A percentile compares a stretch with the other conserved stretches of the same genome.
These are phyloP conservation scores for Gonioctena quinquepunctata DNA, from an alignment of 1,140 invertebrate species.

Conservation along the genomic window DNA sequence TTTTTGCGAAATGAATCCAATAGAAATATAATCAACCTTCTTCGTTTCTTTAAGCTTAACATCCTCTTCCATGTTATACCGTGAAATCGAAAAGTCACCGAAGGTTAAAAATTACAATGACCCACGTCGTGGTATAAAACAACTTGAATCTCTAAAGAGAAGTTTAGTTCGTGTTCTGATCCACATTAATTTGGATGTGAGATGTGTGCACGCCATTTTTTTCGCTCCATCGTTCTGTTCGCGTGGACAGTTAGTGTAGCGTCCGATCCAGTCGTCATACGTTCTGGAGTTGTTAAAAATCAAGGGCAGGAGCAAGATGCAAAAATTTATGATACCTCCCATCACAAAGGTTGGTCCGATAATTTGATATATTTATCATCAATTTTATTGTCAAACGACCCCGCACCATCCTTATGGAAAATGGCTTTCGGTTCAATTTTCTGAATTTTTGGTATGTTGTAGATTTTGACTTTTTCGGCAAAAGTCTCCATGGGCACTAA, in stretches of 20 bases:
- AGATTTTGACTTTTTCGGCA: too few relatives aligned
- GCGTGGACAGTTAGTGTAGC: neutral
- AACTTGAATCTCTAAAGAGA: neutral
- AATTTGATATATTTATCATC: too few relatives aligned
- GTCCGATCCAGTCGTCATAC: conserved; percentile 33
- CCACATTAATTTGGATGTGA: neutral
- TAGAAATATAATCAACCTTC: conserved; percentile 5
- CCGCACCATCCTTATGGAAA: too few relatives aligned
- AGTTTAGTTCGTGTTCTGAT: neutral
- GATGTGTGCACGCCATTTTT: neutral
- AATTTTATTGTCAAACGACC: too few relatives aligned
- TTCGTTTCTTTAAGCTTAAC: neutral
- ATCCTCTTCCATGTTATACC: conserved; percentile 23
- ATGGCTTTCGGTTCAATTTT: too few relatives aligned
- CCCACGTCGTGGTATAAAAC: conserved; percentile 30
- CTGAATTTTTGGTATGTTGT: too few relatives aligned
- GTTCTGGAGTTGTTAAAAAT: conserved; percentile 31
- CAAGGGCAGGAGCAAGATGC: conserved; percentile 30
- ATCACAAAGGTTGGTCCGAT: conserved; percentile 29
- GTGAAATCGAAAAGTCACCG: conserved; percentile 31
- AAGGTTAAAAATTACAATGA: conserved; percentile 33
- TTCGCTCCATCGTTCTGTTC: neutral
- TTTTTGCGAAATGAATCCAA: neutral
- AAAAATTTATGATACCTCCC: conserved; percentile 29
- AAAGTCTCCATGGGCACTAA: too few relatives aligned